These are phyloP conservation scores for Cantharis nigra DNA, from an alignment of 2,888 invertebrate genomes.

Conservation along the genomic window DNA sequence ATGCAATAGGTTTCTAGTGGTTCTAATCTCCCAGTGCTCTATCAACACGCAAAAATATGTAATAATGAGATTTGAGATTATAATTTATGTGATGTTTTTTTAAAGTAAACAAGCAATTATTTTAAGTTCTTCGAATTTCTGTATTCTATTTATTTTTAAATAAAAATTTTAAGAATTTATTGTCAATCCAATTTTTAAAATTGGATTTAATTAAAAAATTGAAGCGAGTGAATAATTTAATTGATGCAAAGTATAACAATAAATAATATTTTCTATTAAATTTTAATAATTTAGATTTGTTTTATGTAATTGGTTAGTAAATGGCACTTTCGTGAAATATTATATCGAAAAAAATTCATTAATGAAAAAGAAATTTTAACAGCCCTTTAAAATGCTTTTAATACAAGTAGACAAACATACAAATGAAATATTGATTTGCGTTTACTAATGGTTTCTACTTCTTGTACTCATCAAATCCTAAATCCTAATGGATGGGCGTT, in stretches of 20 bases:
- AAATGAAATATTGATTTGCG: constrained; percentile 20
- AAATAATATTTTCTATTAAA: neutral
- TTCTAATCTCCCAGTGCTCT: neutral
- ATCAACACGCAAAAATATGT: neutral
- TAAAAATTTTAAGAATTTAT: neutral
- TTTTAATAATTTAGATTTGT: neutral
- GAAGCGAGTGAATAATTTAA: neutral
- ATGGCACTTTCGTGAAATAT: neutral
- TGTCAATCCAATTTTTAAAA: neutral
- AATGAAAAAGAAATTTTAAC: neutral
- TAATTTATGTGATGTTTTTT: neutral
- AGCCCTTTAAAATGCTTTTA: neutral
- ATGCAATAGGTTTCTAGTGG: neutral
- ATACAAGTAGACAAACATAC: neutral
- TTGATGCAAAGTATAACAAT: neutral
- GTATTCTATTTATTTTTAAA: neutral
- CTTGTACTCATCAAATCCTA: constrained; percentile 33
- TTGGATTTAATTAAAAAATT: neutral
- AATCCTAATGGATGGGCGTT: constrained; percentile 37
- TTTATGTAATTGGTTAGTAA: neutral
- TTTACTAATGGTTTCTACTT: constrained; percentile 35
- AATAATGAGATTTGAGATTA: neutral
- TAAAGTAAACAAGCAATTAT: neutral
- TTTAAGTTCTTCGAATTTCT: neutral
- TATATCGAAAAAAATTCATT: neutral